phyloP scores from a whole-genome alignment of 2,888 invertebrate genomes.

The Seira ritae region DNA sequence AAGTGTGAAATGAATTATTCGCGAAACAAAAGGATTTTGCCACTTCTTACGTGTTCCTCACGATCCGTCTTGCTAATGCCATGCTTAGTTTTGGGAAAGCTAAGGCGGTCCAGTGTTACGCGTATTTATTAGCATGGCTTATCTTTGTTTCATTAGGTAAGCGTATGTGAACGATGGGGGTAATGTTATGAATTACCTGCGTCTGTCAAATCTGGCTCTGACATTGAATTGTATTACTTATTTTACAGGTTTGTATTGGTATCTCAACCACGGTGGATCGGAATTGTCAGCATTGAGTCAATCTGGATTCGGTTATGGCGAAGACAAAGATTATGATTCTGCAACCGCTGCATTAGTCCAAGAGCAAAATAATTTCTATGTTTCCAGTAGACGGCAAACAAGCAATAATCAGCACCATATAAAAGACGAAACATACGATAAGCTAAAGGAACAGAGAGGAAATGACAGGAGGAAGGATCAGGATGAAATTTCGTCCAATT shows the following conservation, averaged over 20 bases:
- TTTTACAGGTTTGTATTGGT: constrained; percentile 70
- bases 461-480: constrained; percentile 9
- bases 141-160: constrained; percentile 71
- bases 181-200: constrained; percentile 1
- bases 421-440: constrained; percentile 46
- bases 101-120: constrained; percentile 70
- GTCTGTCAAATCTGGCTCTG: not conserved
- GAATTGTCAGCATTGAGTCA: constrained; percentile 54
- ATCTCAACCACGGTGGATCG: constrained; percentile 64
- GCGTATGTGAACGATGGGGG: not conserved
- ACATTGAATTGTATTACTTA: not conserved
- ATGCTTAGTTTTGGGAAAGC: constrained; percentile 66
- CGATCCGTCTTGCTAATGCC: constrained; percentile 49
- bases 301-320: constrained; percentile 57
- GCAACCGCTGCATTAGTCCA: constrained; percentile 28
- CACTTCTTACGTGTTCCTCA: constrained; percentile 31
- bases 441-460: constrained; percentile 19
- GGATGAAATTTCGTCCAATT: constrained; percentile 21
- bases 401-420: constrained; percentile 49
- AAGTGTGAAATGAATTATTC: constrained; percentile 55
- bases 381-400: constrained; percentile 40
- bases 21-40: constrained; percentile 27
- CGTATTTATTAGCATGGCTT: constrained; percentile 72
- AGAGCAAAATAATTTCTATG: constrained; percentile 39
- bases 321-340: constrained; percentile 46